Evolutionary conservation across 2,888 invertebrate species (phyloP), one percentile per base, ranked within the genome.

Genomic region (Aphidius colemani): DNA sequence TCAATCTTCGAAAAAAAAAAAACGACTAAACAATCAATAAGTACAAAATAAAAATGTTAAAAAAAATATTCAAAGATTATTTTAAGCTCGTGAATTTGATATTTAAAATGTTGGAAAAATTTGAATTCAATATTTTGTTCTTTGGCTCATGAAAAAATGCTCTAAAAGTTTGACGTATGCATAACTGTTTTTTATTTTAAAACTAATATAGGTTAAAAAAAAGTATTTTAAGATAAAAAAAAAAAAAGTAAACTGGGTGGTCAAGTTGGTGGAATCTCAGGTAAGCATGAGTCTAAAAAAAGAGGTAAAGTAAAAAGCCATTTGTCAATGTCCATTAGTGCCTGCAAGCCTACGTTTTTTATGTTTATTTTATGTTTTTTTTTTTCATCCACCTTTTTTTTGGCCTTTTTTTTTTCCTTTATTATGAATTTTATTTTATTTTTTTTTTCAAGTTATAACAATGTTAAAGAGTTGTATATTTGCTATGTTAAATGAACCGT

Each of bases 381-480:
- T 30, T 30, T 30, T 30, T 66, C 46, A 56, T 53, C 56, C 60
- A 51, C 61, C 68, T 30, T 30, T 30, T 30, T 30, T 30, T 30
- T 30, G 3, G 30, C 30, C 30, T 5, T 30, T 30, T 30, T 30
- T 30, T 30, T 30, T 30, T 30, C 30, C 30, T 5, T 30, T 30
- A 30, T 30, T 30, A 30, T 30, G 0, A 30, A 30, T 30, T 30
- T 30, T 18, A 18, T 30, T 30, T 30, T 30, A 5, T 2, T 30
- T 30, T 30, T 30, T 30, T 30, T 30, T 30, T 2, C 30, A 30
- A 30, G 5, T 30, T 30, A 30, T 30, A 72, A 73, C 71, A 74
- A 73, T 71, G 71, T 74, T 76, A 78, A 78, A 77, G 78, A 78
- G 76, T 78, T 77, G 76, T 75, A 75, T 78, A 77, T 78, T 78